Base-by-base conservation (phyloP, 2,888 invertebrate species). In the Agrypnus murinus region DNA sequence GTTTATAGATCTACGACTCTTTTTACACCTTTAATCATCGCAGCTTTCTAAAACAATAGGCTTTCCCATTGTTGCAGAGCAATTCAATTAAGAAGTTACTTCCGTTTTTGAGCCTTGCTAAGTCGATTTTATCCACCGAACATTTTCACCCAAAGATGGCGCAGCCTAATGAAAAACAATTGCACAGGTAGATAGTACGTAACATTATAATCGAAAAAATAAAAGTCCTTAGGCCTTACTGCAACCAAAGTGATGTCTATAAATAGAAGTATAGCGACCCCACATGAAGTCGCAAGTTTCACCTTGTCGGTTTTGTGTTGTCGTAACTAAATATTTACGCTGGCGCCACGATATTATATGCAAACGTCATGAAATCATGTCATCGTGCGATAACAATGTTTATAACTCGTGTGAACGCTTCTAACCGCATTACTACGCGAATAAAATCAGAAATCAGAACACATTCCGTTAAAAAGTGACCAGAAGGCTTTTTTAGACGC, bases 291-390 rank as follows among this genome's bases (percentile, higher is more conserved):
- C 60, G 72, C 65, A 65, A 70, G 60, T 55, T 68, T 60, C 71
- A 55, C 65, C 53, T 50, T 43, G 60, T 68, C 65, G 71, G 65
- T 65, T 68, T 63, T 64, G 38, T 69, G 73, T 64, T 73, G 76
- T 69, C 69, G 75, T 72, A 73, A 74, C 75, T 76, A 79, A 81
- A 79, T 79, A 80, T 80, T 80, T 79, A 79, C 78, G 65, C 78
- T 80, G 81, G 81, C 81, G 81, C 81, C 81, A 78, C 77, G 76
- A 75, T 77, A 66, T 73, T 73, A 72, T 72, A 79, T 74, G 80
- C 79, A 75, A 78, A 78, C 80, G 77, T 79, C 79, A 79, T 77
- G 79, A 68, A 73, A 74, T 72, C 75, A 72, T 69, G 73, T 71
- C 71, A 74, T 74, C 73, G 70, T 55, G 73, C 70, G 70, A 73